Percentiles rank a stretch among this genome's conserved stretches.
phyloP scores from a whole-genome alignment of 2,888 invertebrate genomes.

The Abscondita cerata region DNA sequence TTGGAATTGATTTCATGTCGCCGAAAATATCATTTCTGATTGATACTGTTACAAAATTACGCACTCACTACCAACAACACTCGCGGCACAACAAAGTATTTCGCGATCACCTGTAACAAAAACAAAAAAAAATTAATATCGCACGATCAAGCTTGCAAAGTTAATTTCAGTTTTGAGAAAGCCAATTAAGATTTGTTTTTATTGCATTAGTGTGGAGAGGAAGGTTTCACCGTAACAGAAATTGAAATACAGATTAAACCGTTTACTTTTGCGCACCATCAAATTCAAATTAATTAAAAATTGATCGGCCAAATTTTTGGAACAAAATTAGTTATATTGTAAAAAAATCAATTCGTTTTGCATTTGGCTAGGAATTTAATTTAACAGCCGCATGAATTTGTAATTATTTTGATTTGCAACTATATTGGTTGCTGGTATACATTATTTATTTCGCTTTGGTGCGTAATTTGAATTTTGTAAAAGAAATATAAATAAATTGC shows the following conservation, averaged over 20 bases:
- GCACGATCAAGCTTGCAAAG: slow-evolving; percentile 11
- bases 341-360: too few relatives aligned
- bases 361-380: too few relatives aligned
- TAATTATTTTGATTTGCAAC: too few relatives aligned
- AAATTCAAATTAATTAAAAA: too few relatives aligned
- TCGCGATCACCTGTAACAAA: slow-evolving; percentile 17
- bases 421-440: too few relatives aligned
- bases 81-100: neutral
- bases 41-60: slow-evolving; percentile 47
- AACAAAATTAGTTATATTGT: too few relatives aligned
- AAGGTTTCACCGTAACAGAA: slow-evolving; percentile 15
- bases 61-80: slow-evolving; percentile 42
- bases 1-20: slow-evolving; percentile 56
- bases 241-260: slow-evolving; percentile 19
- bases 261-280: slow-evolving; percentile 14
- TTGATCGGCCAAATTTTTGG: too few relatives aligned
- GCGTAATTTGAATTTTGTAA: too few relatives aligned
- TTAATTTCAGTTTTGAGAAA: slow-evolving; percentile 18
- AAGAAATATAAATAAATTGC: too few relatives aligned
- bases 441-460: too few relatives aligned
- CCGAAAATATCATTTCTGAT: slow-evolving; percentile 56
- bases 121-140: slow-evolving; percentile 8
- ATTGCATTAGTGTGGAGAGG: slow-evolving; percentile 15
- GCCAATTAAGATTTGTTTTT: slow-evolving; percentile 29
- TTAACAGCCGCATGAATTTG: too few relatives aligned